Conservation (phyloP, 2,797 vertebrate genomes). For the Tolypeutes matacus region DNA sequence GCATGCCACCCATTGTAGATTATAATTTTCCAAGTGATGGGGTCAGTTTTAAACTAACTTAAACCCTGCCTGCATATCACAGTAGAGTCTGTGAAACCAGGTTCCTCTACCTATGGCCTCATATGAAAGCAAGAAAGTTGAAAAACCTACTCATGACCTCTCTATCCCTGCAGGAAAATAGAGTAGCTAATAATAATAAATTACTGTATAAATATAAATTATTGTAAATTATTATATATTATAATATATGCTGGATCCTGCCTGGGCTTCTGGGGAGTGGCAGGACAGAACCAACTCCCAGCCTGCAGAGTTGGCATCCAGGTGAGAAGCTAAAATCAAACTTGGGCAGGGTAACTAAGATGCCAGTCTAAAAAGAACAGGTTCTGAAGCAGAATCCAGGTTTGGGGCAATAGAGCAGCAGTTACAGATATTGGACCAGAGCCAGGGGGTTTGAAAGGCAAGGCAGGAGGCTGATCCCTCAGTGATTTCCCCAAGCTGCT, state of each 20-base stretch:
- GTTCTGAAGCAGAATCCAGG: neutral
- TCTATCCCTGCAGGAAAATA: neutral
- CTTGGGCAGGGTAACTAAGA: neutral
- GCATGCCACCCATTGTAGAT: neutral
- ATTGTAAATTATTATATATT: neutral
- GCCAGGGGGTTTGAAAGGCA: neutral
- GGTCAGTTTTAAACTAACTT: slow-evolving; percentile 42
- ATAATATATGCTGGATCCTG: neutral
- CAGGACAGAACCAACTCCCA: neutral
- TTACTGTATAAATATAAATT: neutral
- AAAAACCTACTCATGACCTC: neutral
- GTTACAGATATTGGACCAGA: neutral
- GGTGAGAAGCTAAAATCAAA: neutral
- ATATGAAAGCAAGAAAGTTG: neutral
- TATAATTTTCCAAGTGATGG: neutral
- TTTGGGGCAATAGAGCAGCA: neutral
- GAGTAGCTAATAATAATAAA: neutral
- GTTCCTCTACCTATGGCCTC: neutral
- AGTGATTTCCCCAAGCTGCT: neutral
- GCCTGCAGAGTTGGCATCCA: neutral
- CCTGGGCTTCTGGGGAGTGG: neutral
- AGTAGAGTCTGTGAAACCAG: neutral
- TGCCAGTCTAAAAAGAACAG: neutral
- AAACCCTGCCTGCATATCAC: neutral
- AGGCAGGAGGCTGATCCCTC: neutral